These are phyloP conservation scores for Leptopilina syphax DNA, from an alignment of 2,888 invertebrate genomes.

Conservation along the genomic window DNA sequence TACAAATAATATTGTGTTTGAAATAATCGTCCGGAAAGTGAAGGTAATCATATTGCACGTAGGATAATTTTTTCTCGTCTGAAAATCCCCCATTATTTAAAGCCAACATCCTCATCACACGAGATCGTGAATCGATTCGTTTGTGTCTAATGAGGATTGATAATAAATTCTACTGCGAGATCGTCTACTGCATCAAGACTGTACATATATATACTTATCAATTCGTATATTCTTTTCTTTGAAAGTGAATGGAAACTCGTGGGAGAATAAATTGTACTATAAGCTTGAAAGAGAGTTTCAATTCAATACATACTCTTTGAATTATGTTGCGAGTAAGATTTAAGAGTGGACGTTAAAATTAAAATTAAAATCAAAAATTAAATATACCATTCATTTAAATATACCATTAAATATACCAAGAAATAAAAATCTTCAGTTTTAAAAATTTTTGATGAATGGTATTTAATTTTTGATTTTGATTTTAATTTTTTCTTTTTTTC, in stretches of 20 bases:
- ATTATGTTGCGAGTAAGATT: neutral
- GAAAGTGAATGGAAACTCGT: slow-evolving; percentile 26
- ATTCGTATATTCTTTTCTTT: slow-evolving; percentile 22
- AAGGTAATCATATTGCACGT: slow-evolving; percentile 5
- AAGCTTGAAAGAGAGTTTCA: neutral
- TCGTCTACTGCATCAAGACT: slow-evolving; percentile 7
- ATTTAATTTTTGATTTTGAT: too few species aligned
- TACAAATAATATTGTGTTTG: neutral
- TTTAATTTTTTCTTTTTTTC: too few species aligned
- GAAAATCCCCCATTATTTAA: slow-evolving; percentile 26
- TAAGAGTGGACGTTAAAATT: neutral
- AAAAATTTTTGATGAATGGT: too few species aligned
- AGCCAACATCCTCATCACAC: slow-evolving; percentile 28
- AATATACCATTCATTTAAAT: too few species aligned
- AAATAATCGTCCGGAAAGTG: neutral
- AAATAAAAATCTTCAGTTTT: too few species aligned
- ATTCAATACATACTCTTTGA: neutral
- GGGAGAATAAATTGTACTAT: slow-evolving; percentile 6
- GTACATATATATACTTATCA: neutral
- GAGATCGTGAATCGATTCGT: slow-evolving; percentile 30
- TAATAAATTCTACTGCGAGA: slow-evolving; percentile 22
- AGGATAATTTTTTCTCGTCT: neutral
- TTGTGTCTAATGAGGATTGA: slow-evolving; percentile 35
- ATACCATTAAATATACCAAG: too few species aligned
- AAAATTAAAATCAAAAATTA: too few species aligned